Conservation (phyloP, 2,888 invertebrate genomes). For the Leucophenga maculata region DNA sequence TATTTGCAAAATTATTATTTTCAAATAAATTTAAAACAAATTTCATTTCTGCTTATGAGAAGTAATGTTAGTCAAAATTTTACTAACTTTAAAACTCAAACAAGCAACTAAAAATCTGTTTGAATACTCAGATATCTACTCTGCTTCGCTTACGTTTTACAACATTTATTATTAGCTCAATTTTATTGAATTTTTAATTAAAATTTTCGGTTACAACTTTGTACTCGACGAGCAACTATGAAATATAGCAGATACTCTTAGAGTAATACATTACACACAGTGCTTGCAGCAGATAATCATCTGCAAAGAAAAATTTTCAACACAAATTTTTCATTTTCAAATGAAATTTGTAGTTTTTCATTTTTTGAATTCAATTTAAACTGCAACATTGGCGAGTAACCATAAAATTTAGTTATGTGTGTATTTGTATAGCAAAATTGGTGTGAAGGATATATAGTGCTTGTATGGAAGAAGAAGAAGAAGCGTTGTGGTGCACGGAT, state of each 20-base stretch:
- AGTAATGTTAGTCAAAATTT: not conserved
- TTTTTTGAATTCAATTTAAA: too few relatives aligned
- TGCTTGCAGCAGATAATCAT: not conserved
- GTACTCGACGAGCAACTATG: not conserved
- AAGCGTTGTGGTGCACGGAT: conserved; percentile 15
- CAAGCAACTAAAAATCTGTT: not conserved
- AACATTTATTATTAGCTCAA: not conserved
- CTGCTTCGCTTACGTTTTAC: not conserved
- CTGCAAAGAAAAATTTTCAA: not conserved
- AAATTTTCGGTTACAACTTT: not conserved
- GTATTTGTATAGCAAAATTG: too few relatives aligned
- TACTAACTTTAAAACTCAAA: not conserved
- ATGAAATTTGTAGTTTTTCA: too few relatives aligned
- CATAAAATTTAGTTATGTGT: too few relatives aligned
- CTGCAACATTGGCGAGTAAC: too few relatives aligned
- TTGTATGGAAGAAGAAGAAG: too few relatives aligned
- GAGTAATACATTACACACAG: not conserved
- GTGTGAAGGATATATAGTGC: too few relatives aligned
- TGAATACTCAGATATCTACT: too few relatives aligned
- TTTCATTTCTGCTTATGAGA: not conserved
- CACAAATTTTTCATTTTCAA: conserved; percentile 4
- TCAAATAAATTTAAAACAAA: too few relatives aligned
- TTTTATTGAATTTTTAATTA: not conserved
- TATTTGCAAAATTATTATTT: too few relatives aligned
- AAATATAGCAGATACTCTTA: not conserved